Evolutionary conservation across 2,888 invertebrate genomes (phyloP).

Genomic region (Papilio demoleus): DNA sequence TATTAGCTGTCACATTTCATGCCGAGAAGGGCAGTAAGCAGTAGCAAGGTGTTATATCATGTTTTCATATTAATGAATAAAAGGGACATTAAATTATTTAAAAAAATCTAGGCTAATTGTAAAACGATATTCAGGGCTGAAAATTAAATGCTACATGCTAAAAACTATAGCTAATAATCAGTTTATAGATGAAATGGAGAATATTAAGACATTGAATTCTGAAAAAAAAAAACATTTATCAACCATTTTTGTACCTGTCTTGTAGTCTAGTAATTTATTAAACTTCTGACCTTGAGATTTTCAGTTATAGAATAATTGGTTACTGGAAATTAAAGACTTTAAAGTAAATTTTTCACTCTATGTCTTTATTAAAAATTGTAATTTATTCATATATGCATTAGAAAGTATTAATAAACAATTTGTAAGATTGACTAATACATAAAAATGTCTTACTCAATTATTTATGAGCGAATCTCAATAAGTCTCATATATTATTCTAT

Average conservation of each 20-base stretch:
- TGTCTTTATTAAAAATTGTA: neutral
- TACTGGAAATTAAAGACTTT: no score
- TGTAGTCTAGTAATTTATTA: neutral
- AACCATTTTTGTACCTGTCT: neutral
- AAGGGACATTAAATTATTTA: neutral
- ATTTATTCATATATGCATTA: neutral
- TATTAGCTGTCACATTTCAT: neutral
- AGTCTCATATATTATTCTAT: constrained; percentile 1
- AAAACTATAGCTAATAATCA: no score
- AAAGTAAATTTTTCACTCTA: no score
- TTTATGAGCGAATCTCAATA: constrained; percentile 11
- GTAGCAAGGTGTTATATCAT: neutral
- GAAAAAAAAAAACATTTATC: neutral
- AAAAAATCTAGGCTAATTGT: neutral
- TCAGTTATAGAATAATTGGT: neutral
- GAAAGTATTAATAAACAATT: neutral
- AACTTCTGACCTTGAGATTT: neutral
- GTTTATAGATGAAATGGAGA: no score
- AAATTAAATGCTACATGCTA: neutral
- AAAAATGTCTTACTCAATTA: neutral
- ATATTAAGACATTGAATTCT: neutral
- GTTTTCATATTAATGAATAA: neutral
- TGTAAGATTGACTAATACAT: neutral
- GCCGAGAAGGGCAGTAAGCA: neutral
- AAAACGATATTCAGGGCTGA: neutral